Base-by-base conservation (phyloP, 2,888 invertebrate species). In the Drosophila antonietae region DNA sequence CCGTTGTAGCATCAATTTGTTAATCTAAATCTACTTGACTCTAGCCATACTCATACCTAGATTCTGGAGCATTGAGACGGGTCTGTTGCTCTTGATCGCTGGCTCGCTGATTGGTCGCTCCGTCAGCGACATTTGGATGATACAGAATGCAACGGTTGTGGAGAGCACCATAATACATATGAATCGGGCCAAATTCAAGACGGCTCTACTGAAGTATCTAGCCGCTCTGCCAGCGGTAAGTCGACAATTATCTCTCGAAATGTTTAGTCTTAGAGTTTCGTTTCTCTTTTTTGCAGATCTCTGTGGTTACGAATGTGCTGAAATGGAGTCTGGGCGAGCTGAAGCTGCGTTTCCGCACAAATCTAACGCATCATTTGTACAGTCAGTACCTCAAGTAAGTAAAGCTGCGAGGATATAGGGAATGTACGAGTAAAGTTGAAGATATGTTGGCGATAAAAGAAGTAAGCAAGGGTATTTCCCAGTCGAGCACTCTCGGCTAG, bases 41-140 rank as follows among this genome's bases (percentile, higher is more conserved):
- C 20, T 73, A 93, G 95, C 94, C 85, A 96, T 97, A 73, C 94
- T 97, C 84, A 94, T 98, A 68, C 98, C 98, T 6, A 96, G 97
- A 51, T 92, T 96, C 86, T 95, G 96, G 92, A 95, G 96, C 14
- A 93, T 95, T 66, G 98, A 98, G 93, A 94, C 95, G 76, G 96
- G 95, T 7, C 95, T 96, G 73, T 93, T 97, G 90, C 73, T 94
- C 14, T 92, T 97, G 31, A 95, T 98, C 9, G 99, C 98, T 0
- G 91, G 94, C 6, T 95, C 98, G 6, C 94, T 99, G 47, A 94
- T 98, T 28, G 95, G 97, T 3, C 94, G 99, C 81, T 98, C 99
- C 0, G 94, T 98, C 80, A 98, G 98, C 90, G 99, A 99, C 93
- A 95, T 99, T 60, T 99, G 98, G 98, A 96, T 99, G 94, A 99